phyloP scores from a whole-genome alignment of 2,797 vertebrate species.

The Strix occidentalis region DNA sequence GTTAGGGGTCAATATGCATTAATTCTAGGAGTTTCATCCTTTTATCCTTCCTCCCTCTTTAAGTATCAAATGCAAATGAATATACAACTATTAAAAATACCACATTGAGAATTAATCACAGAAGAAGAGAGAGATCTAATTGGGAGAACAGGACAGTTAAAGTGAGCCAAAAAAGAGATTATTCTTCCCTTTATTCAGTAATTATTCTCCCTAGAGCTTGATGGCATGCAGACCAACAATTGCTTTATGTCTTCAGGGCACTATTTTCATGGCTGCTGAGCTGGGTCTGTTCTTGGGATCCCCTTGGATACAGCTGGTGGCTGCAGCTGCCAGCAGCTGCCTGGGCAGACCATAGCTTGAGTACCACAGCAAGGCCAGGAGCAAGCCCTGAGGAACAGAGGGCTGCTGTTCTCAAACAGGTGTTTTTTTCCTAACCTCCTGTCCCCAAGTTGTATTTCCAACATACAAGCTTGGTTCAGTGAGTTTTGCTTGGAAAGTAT shows the following conservation, averaged over 20 bases:
- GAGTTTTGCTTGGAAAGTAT: neutral
- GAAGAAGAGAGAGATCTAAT: neutral
- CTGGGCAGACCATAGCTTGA: neutral
- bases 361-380: neutral
- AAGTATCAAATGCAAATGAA: neutral
- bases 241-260: neutral
- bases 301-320: slow-evolving; percentile 10
- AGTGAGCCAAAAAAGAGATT: neutral
- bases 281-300: neutral
- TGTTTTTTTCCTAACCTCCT: neutral
- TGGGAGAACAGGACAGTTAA: neutral
- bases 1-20: neutral
- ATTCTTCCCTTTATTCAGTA: neutral
- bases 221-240: neutral
- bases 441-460: neutral
- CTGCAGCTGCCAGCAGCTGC: slow-evolving; percentile 45
- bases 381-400: neutral
- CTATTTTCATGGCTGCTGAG: neutral
- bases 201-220: neutral
- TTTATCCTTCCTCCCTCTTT: neutral
- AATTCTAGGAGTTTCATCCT: neutral
- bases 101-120: neutral
- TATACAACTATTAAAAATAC: neutral
- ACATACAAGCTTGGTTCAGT: neutral
- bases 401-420: slow-evolving; percentile 22